Conservation (phyloP, 2,888 invertebrate species). For the Cephus nigrinus region DNA sequence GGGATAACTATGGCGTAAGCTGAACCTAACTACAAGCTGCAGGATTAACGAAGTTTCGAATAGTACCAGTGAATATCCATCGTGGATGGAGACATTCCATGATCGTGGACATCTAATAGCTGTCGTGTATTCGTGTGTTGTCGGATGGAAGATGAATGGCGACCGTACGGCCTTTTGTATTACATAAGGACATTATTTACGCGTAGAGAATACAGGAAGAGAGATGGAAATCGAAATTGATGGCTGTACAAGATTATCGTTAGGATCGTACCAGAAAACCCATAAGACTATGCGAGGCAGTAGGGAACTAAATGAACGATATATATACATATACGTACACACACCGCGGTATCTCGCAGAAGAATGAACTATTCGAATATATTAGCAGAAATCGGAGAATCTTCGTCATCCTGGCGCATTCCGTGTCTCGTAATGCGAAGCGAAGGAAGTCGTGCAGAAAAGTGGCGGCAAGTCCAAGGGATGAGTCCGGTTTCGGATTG, state of each 20-base stretch:
- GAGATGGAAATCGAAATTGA: background rate
- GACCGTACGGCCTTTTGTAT: background rate
- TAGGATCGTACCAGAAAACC: background rate
- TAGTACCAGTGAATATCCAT: background rate
- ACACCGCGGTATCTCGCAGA: background rate
- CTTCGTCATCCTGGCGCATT: background rate
- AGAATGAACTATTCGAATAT: background rate
- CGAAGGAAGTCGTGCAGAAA: background rate
- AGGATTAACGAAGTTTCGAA: background rate
- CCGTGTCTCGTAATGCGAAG: background rate
- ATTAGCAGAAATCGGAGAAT: background rate
- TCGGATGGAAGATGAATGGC: constrained; percentile 2
- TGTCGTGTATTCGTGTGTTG: background rate
- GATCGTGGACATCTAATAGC: background rate
- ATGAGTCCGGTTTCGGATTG: background rate
- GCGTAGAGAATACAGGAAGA: background rate
- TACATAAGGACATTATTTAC: constrained; percentile 4
- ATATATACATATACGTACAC: background rate
- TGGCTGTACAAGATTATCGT: background rate
- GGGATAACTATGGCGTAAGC: background rate
- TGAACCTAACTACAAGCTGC: background rate
- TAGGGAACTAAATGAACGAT: background rate
- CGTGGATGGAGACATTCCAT: background rate
- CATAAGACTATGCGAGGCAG: background rate
- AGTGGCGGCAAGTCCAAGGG: background rate